Conservation (phyloP, 2,888 invertebrate species). For the Drosophila anomalata region DNA sequence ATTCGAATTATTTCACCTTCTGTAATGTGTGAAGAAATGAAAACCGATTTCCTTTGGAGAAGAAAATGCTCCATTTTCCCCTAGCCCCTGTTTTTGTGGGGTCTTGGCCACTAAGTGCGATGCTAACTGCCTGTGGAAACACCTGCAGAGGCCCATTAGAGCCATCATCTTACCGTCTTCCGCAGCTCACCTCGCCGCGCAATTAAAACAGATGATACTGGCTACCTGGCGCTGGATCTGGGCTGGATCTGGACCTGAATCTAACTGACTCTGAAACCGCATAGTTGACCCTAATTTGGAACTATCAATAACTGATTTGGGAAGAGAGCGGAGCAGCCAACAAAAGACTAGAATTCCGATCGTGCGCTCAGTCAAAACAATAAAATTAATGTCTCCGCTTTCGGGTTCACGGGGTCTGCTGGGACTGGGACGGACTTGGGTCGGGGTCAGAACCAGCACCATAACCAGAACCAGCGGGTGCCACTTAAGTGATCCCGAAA, state of each 20-base stretch:
- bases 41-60: conserved; percentile 18
- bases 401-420: conserved; percentile 38
- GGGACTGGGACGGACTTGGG: background rate
- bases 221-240: conserved; percentile 57
- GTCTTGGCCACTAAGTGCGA: conserved; percentile 60
- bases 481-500: conserved; percentile 61
- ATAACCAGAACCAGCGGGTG: conserved; percentile 63
- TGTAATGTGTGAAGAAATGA: conserved; percentile 29
- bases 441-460: conserved; percentile 51
- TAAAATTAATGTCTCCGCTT: conserved; percentile 75
- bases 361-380: conserved; percentile 75
- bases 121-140: conserved; percentile 67
- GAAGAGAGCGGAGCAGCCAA: background rate
- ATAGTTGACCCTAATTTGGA: conserved; percentile 77
- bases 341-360: conserved; percentile 59
- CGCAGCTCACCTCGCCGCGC: conserved; percentile 37
- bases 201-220: conserved; percentile 67
- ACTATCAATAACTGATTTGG: conserved; percentile 75
- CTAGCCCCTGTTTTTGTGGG: conserved; percentile 13
- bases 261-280: conserved; percentile 37
- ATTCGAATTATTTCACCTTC: background rate
- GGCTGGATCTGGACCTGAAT: background rate
- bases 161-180: conserved; percentile 30
- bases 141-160: conserved; percentile 62
- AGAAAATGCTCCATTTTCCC: background rate